These are phyloP conservation scores for Agelas oroides DNA, from an alignment of 37 sponge, comb jelly and placozoan genomes.

Conservation along the genomic window DNA sequence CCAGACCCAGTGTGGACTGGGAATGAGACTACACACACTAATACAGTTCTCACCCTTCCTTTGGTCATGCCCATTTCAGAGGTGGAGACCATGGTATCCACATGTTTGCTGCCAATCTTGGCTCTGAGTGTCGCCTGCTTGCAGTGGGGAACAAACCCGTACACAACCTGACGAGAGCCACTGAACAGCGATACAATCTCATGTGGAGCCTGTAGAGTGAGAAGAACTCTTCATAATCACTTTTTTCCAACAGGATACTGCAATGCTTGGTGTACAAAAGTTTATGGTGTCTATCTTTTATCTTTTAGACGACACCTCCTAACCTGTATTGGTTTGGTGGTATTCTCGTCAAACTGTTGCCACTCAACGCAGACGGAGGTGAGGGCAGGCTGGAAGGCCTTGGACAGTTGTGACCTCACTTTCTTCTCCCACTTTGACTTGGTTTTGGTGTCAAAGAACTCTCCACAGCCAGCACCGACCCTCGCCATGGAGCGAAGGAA, in stretches of 20 bases:
- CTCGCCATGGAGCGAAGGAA: constrained; percentile 88
- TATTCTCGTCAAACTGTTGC: constrained; percentile 86
- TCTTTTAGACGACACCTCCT: too few species aligned
- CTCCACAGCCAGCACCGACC: constrained; percentile 85
- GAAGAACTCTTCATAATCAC: neutral
- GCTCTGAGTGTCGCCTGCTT: constrained; percentile 87
- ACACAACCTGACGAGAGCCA: constrained; percentile 94
- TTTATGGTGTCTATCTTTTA: too few species aligned
- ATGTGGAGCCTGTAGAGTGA: constrained; percentile 73
- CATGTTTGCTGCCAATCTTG: constrained; percentile 87
- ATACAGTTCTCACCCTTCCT: constrained; percentile 64
- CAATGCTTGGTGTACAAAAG: neutral
- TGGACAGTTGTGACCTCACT: constrained; percentile 80
- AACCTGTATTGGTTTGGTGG: constrained; percentile 73
- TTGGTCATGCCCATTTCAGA: constrained; percentile 85
- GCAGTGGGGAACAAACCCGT: constrained; percentile 95
- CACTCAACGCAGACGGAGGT: constrained; percentile 88
- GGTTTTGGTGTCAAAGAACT: constrained; percentile 88
- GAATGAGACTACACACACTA: too few species aligned
- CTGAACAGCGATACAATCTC: constrained; percentile 90
- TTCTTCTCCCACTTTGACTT: constrained; percentile 93
- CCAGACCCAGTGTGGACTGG: too few species aligned
- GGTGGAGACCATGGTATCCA: constrained; percentile 91
- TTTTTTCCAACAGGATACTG: neutral
- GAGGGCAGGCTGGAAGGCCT: constrained; percentile 94